Evolutionary conservation across 2,888 invertebrate species (phyloP).

Genomic region (Lutraria lutraria): DNA sequence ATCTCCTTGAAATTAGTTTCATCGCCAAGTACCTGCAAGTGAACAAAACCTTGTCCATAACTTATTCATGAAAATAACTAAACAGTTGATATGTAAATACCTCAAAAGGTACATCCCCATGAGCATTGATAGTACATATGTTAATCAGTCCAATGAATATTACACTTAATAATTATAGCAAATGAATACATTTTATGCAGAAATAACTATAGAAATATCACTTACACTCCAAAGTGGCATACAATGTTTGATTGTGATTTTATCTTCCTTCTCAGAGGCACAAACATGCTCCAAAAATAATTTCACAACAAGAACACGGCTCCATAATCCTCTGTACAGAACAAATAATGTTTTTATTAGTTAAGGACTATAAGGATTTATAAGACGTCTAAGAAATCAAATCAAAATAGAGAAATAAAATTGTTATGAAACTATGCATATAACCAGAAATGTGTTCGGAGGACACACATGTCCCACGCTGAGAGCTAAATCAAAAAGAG

Average conservation of each 20-base stretch:
- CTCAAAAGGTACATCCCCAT: too few species aligned
- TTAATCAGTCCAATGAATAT: neutral
- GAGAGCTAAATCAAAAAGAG: too few species aligned
- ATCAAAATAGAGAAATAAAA: neutral
- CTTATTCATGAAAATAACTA: neutral
- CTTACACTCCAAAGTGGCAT: slow-evolving; percentile 78
- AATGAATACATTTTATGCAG: neutral
- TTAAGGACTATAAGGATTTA: neutral
- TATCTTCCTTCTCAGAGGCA: slow-evolving; percentile 58
- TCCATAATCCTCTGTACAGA: slow-evolving; percentile 64
- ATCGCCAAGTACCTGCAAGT: slow-evolving; percentile 68
- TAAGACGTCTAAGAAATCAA: neutral
- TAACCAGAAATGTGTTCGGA: too few species aligned
- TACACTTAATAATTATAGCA: neutral
- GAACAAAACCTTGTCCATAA: neutral
- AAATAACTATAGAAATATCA: neutral
- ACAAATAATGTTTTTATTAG: neutral
- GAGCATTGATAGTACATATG: neutral
- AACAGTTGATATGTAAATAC: neutral
- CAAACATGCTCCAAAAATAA: slow-evolving; percentile 80
- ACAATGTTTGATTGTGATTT: slow-evolving; percentile 60
- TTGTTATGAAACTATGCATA: too few species aligned
- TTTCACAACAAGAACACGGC: slow-evolving; percentile 70
- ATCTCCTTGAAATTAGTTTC: slow-evolving; percentile 68
- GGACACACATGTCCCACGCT: too few species aligned